Base-by-base conservation (phyloP, 2,113 vertebrate species). In the Centropus bengalensis region DNA sequence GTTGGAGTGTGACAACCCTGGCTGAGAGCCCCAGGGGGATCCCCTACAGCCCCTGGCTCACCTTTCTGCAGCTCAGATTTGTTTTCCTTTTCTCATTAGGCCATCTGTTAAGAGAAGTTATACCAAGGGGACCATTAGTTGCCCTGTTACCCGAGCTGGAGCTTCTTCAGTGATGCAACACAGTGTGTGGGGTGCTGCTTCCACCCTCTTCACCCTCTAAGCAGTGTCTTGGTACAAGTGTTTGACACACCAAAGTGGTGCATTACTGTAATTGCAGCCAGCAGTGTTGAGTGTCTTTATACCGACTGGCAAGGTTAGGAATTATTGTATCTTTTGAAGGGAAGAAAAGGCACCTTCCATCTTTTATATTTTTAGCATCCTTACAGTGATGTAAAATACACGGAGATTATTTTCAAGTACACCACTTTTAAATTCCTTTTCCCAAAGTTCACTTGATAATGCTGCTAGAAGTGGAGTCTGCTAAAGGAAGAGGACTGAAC, bases 391-490 rank as follows among this genome's bases (percentile, higher is more conserved):
- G 83, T 86, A 88, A 96, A 96, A 94, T 94, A 88, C 80, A n/a
- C 32, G 13, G 45, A 93, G 92, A 83, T 93, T 80, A 93, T 80
- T 91, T 93, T 93, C 79, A 93, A 80, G 86, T 76, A 82, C 36
- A 91, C 16, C 63, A 59, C 86, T 90, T 95, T 93, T 51, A 77
- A 88, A 92, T 88, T 86, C 73, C 42, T 83, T 88, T 84, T 88
- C 71, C 71, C 9, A 9, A 90, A 81, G 73, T 79, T 93, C n/a
- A 58, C 55, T 82, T 74, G 85, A 69, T 88, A 93, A 59, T 2
- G 3, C 42, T 95, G 88, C 77, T 82, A 92, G 76, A 82, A 93
- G 69, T 83, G 79, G 22, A 67, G 68, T 55, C 92, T 90, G 73
- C 32, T 88, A 74, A 63, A 88, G 51, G 80, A n/a, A 80, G 56